A percentile compares a stretch with the other conserved stretches of the same genome.
Evolutionary conservation across 2,797 vertebrate genomes (phyloP).

Genomic region (Parauchenoglanis punctatus): DNA sequence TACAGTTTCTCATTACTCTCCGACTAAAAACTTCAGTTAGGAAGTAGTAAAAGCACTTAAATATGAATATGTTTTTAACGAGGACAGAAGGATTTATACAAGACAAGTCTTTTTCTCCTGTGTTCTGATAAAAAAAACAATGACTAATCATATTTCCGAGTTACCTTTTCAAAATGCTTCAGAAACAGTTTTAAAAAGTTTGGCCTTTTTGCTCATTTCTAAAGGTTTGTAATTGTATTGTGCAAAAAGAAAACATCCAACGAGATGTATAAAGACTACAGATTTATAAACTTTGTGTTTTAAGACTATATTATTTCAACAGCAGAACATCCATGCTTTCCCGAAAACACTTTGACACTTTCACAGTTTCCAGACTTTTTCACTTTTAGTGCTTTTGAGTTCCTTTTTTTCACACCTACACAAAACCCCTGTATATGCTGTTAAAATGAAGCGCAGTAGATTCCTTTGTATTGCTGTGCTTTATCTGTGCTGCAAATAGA

Average conservation of each 20-base stretch:
- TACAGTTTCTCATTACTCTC: neutral
- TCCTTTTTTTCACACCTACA: neutral
- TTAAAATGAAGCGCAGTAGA: neutral
- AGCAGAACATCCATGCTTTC: neutral
- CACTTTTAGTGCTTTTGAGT: neutral
- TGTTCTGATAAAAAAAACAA: neutral
- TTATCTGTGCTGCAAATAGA: neutral
- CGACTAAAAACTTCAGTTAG: neutral
- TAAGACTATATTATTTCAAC: neutral
- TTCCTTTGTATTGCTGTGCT: neutral
- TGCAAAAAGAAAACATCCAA: neutral
- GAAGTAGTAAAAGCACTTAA: neutral
- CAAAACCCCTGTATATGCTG: neutral
- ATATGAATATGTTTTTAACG: too few relatives aligned
- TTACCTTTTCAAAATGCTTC: neutral
- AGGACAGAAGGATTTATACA: neutral
- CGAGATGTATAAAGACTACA: neutral
- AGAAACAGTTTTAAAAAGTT: neutral
- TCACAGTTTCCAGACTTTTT: neutral
- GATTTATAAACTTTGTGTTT: neutral
- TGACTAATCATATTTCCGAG: neutral
- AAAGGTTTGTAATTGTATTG: neutral
- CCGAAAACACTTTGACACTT: neutral
- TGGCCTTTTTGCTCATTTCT: neutral
- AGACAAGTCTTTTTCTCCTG: neutral